Evolutionary conservation across 1,140 invertebrate species (phyloP), one percentile per base, ranked within the genome.

Genomic region (Belonocnema kinseyi): DNA sequence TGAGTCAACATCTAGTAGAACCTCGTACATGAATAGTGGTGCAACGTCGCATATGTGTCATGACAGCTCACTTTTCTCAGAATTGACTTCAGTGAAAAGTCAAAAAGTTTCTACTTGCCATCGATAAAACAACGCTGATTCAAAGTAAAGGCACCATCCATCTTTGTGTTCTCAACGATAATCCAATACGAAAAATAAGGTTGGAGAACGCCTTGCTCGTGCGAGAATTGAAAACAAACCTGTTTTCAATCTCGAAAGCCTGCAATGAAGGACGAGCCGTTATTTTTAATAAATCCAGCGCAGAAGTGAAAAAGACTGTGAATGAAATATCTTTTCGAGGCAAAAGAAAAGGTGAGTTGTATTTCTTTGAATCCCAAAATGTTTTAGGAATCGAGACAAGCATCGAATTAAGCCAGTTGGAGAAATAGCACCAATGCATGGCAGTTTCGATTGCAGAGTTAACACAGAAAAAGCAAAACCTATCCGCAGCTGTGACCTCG

Each of bases 21-120:
- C 12, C 12, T 53, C 12, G 51, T 53, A 16, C n/a, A 53, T 53
- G 13, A 16, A 53, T 16, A 53, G 51, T 53, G 51, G 51, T 14
- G 33, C 72, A 50, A 16, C 33, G 21, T 77, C 73, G 51, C 70
- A 76, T 53, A 53, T 13, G 51, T 53, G 40, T 61, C 21, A 26
- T 16, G 17, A 40, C 12, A 53, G 12, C 3, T 12, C 3, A 53
- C 13, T 14, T 14, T 53, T 53, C 12, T 5, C 51, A 5, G n/a
- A 53, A 12, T 16, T 53, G 3, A 13, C 13, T 14, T 53, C 3
- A 3, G 51, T 53, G 13, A 3, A 7, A 53, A 7, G n/a, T 53
- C 51, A 53, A 53, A 53, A 53, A 53, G 5, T 53, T n/a, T 12
- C 13, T 12, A 53, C 11, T 53, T 16, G 51, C 51, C n/a, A 53